Evolutionary conservation across 2,888 invertebrate species (phyloP).

Genomic region (Pachliopta kotzebuea): DNA sequence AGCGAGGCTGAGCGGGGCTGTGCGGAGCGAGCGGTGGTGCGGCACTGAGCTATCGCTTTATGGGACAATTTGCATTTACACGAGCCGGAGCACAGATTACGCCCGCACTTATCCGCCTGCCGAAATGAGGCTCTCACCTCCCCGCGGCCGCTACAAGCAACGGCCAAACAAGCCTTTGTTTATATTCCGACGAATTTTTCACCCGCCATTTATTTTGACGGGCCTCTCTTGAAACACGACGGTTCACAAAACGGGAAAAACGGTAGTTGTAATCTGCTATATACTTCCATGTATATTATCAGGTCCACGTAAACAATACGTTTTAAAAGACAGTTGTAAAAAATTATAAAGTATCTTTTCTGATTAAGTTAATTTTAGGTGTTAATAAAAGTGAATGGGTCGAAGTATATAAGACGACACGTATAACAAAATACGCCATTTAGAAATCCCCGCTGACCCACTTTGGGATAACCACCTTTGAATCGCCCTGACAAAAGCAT

Average conservation of each 20-base stretch:
- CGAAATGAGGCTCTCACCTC: conserved; percentile 66
- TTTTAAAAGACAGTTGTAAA: too few species aligned
- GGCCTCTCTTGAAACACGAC: conserved; percentile 59
- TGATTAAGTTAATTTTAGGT: too few species aligned
- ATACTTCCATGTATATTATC: not conserved
- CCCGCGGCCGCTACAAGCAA: conserved; percentile 37
- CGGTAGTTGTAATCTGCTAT: not conserved
- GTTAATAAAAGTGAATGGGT: not conserved
- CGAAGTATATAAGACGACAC: conserved; percentile 25
- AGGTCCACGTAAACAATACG: not conserved
- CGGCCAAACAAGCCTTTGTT: conserved; percentile 74
- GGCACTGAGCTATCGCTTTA: conserved; percentile 66
- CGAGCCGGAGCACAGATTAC: conserved; percentile 77
- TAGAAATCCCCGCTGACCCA: conserved; percentile 68
- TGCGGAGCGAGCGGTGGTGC: conserved; percentile 38
- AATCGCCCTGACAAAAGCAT: conserved; percentile 70
- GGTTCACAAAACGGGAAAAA: conserved; percentile 4
- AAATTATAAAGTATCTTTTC: too few species aligned
- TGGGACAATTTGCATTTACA: conserved; percentile 80
- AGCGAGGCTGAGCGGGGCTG: conserved; percentile 31
- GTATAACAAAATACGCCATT: conserved; percentile 53
- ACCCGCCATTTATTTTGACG: conserved; percentile 72
- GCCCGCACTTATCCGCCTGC: conserved; percentile 74
- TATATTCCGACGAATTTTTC: conserved; percentile 73
- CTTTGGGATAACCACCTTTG: conserved; percentile 69